A percentile compares a stretch with the other conserved stretches of the same genome.
phyloP scores from a whole-genome alignment of 1,140 invertebrate species.

The Diorhabda sublineata region DNA sequence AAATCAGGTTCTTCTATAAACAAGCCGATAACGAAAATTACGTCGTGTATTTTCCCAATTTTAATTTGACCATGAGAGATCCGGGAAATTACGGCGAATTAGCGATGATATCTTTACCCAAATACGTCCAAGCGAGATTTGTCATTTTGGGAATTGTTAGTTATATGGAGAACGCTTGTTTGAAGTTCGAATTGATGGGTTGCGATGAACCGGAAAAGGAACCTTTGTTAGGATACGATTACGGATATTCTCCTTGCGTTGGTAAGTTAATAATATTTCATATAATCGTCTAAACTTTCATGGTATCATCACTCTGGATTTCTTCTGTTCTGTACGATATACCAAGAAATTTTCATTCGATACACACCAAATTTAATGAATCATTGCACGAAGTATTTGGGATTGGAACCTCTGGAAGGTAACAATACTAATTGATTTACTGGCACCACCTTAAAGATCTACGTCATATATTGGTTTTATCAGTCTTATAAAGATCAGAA shows the following conservation, averaged over 20 bases:
- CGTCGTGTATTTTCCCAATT: constrained; percentile 94
- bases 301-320: too few relatives aligned
- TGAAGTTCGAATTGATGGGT: constrained; percentile 95
- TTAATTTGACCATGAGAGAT: constrained; percentile 88
- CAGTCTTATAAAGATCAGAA: too few relatives aligned
- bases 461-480: too few relatives aligned
- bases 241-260: constrained; percentile 90
- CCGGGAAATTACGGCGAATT: constrained; percentile 92
- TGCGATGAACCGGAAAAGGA: constrained; percentile 80
- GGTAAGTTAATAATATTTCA: constrained; percentile 49
- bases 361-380: too few relatives aligned
- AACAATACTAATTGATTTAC: too few relatives aligned
- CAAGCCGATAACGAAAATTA: constrained; percentile 89
- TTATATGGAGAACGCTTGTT: constrained; percentile 93
- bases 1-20: constrained; percentile 96
- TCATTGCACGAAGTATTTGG: too few relatives aligned
- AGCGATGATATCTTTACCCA: constrained; percentile 91
- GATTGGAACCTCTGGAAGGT: too few relatives aligned
- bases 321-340: too few relatives aligned
- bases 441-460: too few relatives aligned
- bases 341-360: too few relatives aligned
- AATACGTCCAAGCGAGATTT: constrained; percentile 88
- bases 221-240: constrained; percentile 86
- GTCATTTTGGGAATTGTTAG: constrained; percentile 92
- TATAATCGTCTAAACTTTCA: too few relatives aligned